Percentiles rank a stretch among this genome's conserved stretches.
Evolutionary conservation across 2,797 vertebrate genomes (phyloP).

Genomic region (Urophycis tenuis): DNA sequence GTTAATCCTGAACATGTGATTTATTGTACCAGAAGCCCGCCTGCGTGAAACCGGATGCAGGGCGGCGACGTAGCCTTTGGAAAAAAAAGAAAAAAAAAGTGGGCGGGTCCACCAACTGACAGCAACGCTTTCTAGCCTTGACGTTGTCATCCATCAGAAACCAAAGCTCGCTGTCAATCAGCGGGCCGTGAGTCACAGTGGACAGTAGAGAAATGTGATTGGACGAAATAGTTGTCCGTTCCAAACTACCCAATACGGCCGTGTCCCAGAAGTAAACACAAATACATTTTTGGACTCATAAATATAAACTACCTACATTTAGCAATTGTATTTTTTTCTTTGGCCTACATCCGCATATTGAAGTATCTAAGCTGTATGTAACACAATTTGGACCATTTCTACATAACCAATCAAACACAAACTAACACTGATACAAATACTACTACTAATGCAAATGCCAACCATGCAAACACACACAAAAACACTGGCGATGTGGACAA

Average conservation of each 20-base stretch:
- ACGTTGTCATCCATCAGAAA: background rate
- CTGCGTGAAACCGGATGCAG: background rate
- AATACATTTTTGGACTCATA: background rate
- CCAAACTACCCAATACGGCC: background rate
- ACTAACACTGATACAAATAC: background rate
- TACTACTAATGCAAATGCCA: background rate
- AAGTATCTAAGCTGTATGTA: background rate
- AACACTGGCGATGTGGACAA: background rate
- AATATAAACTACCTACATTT: background rate
- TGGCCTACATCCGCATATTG: background rate
- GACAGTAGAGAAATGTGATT: background rate
- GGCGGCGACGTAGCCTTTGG: background rate
- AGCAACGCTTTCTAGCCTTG: background rate
- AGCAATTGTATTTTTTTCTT: too few species aligned
- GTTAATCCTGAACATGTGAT: too few species aligned
- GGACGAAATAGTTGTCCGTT: background rate
- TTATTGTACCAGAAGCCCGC: background rate
- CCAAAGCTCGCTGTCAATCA: background rate
- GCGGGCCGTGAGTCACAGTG: background rate
- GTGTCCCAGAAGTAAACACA: background rate
- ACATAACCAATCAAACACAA: background rate
- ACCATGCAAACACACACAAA: background rate
- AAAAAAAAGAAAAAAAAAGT: too few species aligned
- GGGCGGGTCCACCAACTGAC: background rate
- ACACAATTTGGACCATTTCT: background rate